phyloP scores from a whole-genome alignment of 2,797 vertebrate genomes.

The Hozukius guyotensis region DNA sequence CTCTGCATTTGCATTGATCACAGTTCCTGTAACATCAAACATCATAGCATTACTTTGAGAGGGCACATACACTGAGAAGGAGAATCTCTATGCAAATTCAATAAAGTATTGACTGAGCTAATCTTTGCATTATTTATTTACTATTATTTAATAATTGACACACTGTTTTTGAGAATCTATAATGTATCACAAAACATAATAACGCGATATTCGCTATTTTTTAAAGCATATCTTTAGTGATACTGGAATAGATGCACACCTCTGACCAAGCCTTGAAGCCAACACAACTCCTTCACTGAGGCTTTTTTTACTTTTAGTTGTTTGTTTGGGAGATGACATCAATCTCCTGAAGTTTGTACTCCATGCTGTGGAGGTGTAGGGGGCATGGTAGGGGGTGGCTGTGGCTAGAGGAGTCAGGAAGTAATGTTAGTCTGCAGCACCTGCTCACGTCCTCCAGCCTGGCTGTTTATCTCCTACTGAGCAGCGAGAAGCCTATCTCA shows the following conservation, averaged over 20 bases:
- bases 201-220: no score
- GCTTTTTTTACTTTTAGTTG: conserved; percentile 17
- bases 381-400: conserved; percentile 17
- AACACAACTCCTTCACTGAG: background rate
- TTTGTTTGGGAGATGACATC: conserved; percentile 38
- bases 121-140: no score
- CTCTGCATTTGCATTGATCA: background rate
- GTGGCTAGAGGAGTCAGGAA: conserved; percentile 34
- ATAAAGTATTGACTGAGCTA: no score
- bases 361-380: conserved; percentile 40
- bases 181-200: no score
- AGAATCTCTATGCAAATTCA: no score
- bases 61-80: no score
- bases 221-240: background rate
- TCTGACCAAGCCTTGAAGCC: conserved; percentile 11
- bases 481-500: conserved; percentile 38
- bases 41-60: background rate
- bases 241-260: background rate
- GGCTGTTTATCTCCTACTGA: conserved; percentile 58
- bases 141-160: no score
- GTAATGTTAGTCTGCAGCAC: conserved; percentile 57
- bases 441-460: conserved; percentile 51
- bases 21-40: background rate
- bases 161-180: no score
- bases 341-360: conserved; percentile 28